These are phyloP conservation scores for Anagyrus pseudococci DNA, from an alignment of 2,888 invertebrate species.

Conservation along the genomic window DNA sequence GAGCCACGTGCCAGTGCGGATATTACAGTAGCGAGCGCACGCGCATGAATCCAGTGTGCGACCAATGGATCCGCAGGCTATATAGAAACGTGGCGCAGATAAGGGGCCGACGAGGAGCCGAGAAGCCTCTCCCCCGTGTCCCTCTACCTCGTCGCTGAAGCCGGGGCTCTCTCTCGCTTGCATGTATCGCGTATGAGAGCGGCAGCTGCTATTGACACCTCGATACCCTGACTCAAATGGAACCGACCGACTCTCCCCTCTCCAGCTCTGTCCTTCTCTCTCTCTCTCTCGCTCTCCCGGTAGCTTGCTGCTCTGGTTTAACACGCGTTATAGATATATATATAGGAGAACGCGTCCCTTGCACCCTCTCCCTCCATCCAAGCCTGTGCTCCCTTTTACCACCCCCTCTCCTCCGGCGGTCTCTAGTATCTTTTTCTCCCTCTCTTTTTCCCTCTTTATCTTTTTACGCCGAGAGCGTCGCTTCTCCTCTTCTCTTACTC, in stretches of 20 bases:
- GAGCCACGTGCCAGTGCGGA: too few relatives aligned
- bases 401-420: neutral
- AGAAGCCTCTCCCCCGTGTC: too few relatives aligned
- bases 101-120: too few relatives aligned
- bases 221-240: conserved; percentile 60
- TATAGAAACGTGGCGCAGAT: too few relatives aligned
- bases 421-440: neutral
- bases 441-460: neutral
- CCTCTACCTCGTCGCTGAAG: too few relatives aligned
- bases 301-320: neutral
- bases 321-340: neutral
- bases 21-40: too few relatives aligned
- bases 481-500: too few relatives aligned
- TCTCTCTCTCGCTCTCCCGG: neutral
- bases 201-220: conserved; percentile 62
- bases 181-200: conserved; percentile 43
- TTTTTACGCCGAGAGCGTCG: neutral
- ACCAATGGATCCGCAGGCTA: too few relatives aligned
- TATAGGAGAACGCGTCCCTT: neutral
- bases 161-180: conserved; percentile 2
- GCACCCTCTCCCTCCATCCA: too few relatives aligned
- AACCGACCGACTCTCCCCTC: conserved; percentile 51
- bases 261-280: conserved; percentile 5
- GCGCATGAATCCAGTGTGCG: too few relatives aligned
- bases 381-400: neutral